Percentiles rank a stretch among this genome's conserved stretches.
phyloP scores from a whole-genome alignment of 2,888 invertebrate species.

The Xylota segnis region DNA sequence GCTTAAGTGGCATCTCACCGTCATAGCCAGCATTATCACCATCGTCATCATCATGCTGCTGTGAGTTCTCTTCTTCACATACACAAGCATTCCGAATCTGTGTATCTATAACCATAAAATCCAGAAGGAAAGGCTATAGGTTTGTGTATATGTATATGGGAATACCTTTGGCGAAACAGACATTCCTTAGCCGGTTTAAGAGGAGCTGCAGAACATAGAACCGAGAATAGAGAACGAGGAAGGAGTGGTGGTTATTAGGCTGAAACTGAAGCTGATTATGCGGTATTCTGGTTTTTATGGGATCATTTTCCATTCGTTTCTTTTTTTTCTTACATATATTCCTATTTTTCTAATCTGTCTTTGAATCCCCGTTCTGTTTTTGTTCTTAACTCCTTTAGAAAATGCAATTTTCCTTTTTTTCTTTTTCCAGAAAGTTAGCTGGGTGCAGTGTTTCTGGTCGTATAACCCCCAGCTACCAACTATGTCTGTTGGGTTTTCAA shows the following conservation, averaged over 20 bases:
- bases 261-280: constrained; percentile 76
- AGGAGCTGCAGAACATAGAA: constrained; percentile 42
- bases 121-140: constrained; percentile 52
- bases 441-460: constrained; percentile 52
- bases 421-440: constrained; percentile 37
- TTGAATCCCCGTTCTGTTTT: constrained; percentile 40
- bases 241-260: constrained; percentile 70
- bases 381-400: constrained; percentile 52
- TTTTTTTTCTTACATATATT: constrained; percentile 13
- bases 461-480: constrained; percentile 2
- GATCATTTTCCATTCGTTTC: constrained; percentile 64
- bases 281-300: constrained; percentile 75
- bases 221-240: constrained; percentile 49
- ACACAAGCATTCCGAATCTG: constrained; percentile 56
- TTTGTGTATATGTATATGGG: constrained; percentile 31
- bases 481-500: background rate
- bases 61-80: constrained; percentile 48
- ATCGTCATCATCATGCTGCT: constrained; percentile 38
- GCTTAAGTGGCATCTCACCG: constrained; percentile 73
- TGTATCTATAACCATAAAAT: constrained; percentile 69
- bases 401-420: constrained; percentile 52
- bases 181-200: constrained; percentile 64
- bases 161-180: constrained; percentile 51
- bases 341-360: constrained; percentile 51
- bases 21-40: constrained; percentile 51